Percentiles rank a stretch among this genome's conserved stretches.
These are phyloP conservation scores for Rutilus rutilus DNA, from an alignment of 2,113 vertebrate species.

Conservation along the genomic window DNA sequence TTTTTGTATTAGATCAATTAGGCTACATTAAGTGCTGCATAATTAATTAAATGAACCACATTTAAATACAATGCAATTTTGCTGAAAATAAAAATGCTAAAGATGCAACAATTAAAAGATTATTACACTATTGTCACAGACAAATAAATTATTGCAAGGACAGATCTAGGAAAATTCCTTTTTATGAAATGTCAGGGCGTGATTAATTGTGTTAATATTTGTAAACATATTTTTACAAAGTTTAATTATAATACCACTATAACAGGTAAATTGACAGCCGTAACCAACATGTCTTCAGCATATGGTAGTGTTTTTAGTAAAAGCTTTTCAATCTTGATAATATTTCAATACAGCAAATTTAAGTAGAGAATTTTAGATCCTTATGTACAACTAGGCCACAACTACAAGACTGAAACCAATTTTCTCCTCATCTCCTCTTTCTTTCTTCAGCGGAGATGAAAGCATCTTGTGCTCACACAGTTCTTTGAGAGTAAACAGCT, in stretches of 20 bases:
- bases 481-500: slow-evolving; percentile 59
- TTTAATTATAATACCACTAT: background rate
- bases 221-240: background rate
- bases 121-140: no score
- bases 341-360: background rate
- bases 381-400: background rate
- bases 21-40: background rate
- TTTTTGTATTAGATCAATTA: background rate
- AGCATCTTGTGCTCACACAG: slow-evolving; percentile 6
- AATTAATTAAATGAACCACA: background rate
- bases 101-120: no score
- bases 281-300: background rate
- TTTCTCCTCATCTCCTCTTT: background rate
- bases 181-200: background rate
- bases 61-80: background rate
- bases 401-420: background rate
- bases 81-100: no score
- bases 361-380: background rate
- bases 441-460: slow-evolving; percentile 35
- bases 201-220: background rate
- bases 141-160: no score
- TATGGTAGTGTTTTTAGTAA: background rate
- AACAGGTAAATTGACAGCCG: background rate
- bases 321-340: background rate
- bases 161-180: background rate